Evolutionary conservation across 1,140 invertebrate species (phyloP), one percentile per base, ranked within the genome.

Genomic region (Drosophila watanabei): DNA sequence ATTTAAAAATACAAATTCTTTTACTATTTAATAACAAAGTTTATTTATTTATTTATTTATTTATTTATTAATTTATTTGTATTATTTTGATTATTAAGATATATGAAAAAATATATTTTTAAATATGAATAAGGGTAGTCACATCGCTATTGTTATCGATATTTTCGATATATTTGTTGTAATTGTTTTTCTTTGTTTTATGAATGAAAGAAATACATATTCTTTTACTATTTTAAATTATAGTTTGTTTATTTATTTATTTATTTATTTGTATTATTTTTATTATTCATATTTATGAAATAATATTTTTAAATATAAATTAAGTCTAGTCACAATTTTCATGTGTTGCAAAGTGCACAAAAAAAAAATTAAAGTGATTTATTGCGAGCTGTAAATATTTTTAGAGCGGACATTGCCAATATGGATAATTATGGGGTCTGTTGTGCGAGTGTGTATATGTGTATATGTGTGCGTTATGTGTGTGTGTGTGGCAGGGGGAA

Each of bases 391-490:
- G 33, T 41, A 28, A 58, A 41, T 41, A n/a, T n/a, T 58, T 58
- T 66, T 32, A 6, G 2, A 63, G 33, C 61, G 66, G 48, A 45
- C 62, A 54, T 45, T n/a, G 62, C 37, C 48, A 70, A 70, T 71
- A 68, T 71, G 49, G 63, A 71, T 71, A 71, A 71, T 71, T 48
- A 39, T 48, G 33, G 54, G 52, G 8, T 24, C 32, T 37, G 18
- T 14, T 30, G 10, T n/a, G 14, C 24, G 46, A 28, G 10, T 43
- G 35, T 51, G 16, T 35, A 18, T 54, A 18, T 43, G 20, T 41
- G 41, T 37, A 13, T 37, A n/a, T 24, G 24, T 24, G 24, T 24
- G 24, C 3, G 24, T 37, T 11, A 0, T 32, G 35, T 37, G 28
- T 41, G 30, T 33, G n/a, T 64, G 51, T 35, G 3, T 32, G n/a